phyloP scores from a whole-genome alignment of 2,113 vertebrate genomes.

The Rhabdomys dilectus region DNA sequence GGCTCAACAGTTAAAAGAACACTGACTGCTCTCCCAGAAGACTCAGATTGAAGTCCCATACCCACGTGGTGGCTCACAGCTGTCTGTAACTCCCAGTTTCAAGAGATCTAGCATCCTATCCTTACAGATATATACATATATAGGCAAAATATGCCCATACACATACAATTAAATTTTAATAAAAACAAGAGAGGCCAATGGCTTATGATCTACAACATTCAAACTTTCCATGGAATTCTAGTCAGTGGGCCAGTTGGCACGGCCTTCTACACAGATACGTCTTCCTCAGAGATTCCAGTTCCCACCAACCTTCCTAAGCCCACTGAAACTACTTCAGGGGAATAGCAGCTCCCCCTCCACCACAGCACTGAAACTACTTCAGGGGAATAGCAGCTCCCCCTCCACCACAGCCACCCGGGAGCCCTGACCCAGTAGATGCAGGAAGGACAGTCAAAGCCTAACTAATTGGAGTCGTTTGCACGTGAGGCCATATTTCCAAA shows the following conservation, averaged over 20 bases:
- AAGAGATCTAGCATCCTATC: neutral
- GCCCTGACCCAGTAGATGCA: neutral
- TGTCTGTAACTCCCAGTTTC: neutral
- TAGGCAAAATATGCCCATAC: neutral
- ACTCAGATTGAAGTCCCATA: neutral
- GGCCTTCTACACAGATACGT: neutral
- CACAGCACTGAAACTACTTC: neutral
- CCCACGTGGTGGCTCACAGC: neutral
- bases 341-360: neutral
- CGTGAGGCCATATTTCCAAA: neutral
- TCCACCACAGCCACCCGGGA: neutral
- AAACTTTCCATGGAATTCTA: neutral
- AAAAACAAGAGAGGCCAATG: neutral
- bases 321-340: neutral
- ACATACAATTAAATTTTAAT: neutral
- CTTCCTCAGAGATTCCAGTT: neutral
- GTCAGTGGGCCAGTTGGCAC: neutral
- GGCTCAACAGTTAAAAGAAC: neutral
- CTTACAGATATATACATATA: neutral
- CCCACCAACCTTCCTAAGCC: neutral
- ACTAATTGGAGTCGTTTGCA: neutral
- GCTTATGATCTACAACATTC: neutral
- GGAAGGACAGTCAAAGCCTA: conserved; percentile 8
- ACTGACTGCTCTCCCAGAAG: neutral
- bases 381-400: neutral